Conservation (phyloP, 2,797 vertebrate genomes). For the Falco columbarius region DNA sequence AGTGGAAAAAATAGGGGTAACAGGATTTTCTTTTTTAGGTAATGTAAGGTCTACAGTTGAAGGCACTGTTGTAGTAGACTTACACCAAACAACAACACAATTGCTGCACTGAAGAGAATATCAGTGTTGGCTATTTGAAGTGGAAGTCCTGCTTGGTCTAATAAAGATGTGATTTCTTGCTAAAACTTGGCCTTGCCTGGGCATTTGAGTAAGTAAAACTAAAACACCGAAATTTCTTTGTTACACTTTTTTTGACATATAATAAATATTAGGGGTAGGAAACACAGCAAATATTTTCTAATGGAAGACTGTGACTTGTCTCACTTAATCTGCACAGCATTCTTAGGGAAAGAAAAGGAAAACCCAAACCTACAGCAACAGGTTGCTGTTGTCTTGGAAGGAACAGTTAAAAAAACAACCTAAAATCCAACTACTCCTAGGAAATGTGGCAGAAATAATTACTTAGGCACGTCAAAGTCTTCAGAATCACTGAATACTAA, state of each 20-base stretch:
- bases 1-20: neutral
- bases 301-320: neutral
- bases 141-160: neutral
- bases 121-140: neutral
- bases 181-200: neutral
- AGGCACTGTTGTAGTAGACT: neutral
- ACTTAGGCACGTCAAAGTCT: neutral
- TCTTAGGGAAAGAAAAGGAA: neutral
- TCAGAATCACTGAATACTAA: neutral
- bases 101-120: neutral
- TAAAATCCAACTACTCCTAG: neutral
- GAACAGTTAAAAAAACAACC: neutral
- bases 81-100: neutral
- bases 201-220: neutral
- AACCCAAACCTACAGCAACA: neutral
- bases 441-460: neutral
- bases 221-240: neutral
- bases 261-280: neutral
- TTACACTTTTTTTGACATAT: neutral
- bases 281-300: neutral
- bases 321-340: neutral
- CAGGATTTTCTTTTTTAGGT: neutral
- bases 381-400: neutral
- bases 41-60: neutral
- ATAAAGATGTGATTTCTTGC: neutral